Evolutionary conservation across 2,888 invertebrate species (phyloP).

Genomic region (Temnothorax rugatulus): DNA sequence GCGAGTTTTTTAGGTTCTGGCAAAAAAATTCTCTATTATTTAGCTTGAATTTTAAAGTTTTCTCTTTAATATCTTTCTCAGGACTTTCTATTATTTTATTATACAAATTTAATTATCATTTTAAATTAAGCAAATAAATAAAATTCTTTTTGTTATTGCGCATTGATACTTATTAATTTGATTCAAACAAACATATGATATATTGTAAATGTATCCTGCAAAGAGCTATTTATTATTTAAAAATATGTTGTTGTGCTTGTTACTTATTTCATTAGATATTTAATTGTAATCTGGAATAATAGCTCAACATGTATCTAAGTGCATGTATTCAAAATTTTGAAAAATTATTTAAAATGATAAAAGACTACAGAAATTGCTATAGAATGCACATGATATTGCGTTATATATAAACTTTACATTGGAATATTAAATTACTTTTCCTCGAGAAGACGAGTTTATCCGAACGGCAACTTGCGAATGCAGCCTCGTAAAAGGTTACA

Average conservation of each 20-base stretch:
- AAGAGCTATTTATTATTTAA: constrained; percentile 1
- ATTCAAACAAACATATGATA: neutral
- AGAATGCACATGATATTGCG: neutral
- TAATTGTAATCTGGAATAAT: neutral
- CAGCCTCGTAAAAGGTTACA: constrained; percentile 17
- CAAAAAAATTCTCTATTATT: constrained; percentile 31
- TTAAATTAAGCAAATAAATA: neutral
- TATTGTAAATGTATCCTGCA: neutral
- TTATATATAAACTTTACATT: constrained; percentile 29
- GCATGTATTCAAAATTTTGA: neutral
- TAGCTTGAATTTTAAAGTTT: neutral
- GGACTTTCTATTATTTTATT: neutral
- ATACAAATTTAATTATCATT: constrained; percentile 9
- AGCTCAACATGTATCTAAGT: neutral
- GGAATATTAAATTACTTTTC: neutral
- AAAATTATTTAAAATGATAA: neutral
- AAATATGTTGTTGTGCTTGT: neutral
- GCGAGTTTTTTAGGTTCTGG: constrained; percentile 48
- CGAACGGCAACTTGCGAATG: neutral
- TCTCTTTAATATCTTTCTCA: no score
- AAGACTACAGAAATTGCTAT: neutral
- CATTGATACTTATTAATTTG: constrained; percentile 4
- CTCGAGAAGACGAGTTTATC: neutral
- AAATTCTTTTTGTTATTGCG: neutral
- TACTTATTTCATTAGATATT: neutral